Percentiles rank a stretch among this genome's conserved stretches.
Evolutionary conservation across 2,888 invertebrate genomes (phyloP).

Genomic region (Cephus nigrinus): DNA sequence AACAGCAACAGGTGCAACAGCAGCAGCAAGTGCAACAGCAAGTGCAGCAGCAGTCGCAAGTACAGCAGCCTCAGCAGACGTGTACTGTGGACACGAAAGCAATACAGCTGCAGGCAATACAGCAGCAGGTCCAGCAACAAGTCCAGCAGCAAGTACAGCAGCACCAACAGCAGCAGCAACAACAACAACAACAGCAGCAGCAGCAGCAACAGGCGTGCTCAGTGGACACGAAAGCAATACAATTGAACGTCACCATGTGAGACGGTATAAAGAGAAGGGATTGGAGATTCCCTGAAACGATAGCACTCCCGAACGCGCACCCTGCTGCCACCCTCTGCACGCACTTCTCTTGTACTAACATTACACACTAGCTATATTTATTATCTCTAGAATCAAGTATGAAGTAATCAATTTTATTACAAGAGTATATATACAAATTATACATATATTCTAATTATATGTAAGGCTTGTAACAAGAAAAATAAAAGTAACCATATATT

Average conservation of each 20-base stretch:
- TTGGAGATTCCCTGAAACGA: conserved; percentile 53
- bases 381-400: conserved; percentile 62
- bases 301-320: conserved; percentile 60
- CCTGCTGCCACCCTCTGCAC: conserved; percentile 65
- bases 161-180: conserved; percentile 57
- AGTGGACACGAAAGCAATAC: conserved; percentile 65
- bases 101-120: conserved; percentile 56
- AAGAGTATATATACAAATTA: conserved; percentile 64
- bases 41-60: conserved; percentile 55
- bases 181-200: conserved; percentile 57
- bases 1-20: conserved; percentile 58
- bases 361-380: conserved; percentile 65
- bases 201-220: conserved; percentile 59
- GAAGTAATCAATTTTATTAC: conserved; percentile 61
- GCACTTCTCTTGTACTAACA: conserved; percentile 66
- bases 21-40: conserved; percentile 49
- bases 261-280: conserved; percentile 55
- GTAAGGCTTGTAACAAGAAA: conserved; percentile 66
- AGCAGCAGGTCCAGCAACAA: conserved; percentile 57
- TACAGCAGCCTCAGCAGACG: conserved; percentile 65
- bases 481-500: conserved; percentile 65
- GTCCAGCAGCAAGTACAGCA: conserved; percentile 49
- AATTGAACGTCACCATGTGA: conserved; percentile 66
- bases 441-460: conserved; percentile 64
- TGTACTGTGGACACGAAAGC: conserved; percentile 54